phyloP scores from a whole-genome alignment of 2,888 invertebrate genomes.

The Axea sp. region DNA sequence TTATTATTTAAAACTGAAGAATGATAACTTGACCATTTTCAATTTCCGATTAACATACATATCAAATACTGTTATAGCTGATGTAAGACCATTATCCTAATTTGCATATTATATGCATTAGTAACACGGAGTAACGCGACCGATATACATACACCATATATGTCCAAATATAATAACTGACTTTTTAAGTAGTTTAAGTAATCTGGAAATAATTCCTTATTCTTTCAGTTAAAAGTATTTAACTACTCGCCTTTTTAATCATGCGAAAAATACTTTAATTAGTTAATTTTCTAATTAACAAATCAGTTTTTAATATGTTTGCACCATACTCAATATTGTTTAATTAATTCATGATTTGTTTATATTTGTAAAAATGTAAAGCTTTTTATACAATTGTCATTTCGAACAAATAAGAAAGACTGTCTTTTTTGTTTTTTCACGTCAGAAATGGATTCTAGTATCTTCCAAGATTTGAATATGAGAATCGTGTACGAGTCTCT shows the following conservation, averaged over 20 bases:
- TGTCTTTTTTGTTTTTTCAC: slow-evolving; percentile 20
- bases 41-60: slow-evolving; percentile 8
- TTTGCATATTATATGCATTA: slow-evolving; percentile 44
- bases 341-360: background rate
- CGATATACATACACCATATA: slow-evolving; percentile 21
- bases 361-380: background rate
- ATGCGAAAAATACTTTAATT: background rate
- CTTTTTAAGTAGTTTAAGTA: slow-evolving; percentile 26
- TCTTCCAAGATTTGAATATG: slow-evolving; percentile 49
- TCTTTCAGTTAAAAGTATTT: background rate
- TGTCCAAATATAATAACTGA: slow-evolving; percentile 14
- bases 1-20: no score
- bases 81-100: slow-evolving; percentile 33
- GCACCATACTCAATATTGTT: no score
- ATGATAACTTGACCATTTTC: no score
- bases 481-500: slow-evolving; percentile 47
- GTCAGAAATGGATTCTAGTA: slow-evolving; percentile 51
- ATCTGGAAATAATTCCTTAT: no score
- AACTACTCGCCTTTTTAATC: slow-evolving; percentile 10
- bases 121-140: slow-evolving; percentile 21
- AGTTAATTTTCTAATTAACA: background rate
- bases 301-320: no score
- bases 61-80: slow-evolving; percentile 23
- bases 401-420: slow-evolving; percentile 12
- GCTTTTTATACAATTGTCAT: slow-evolving; percentile 33